Evolutionary conservation across 64 coral and sea anemone species (phyloP).

Genomic region (Acropora tenuis): DNA sequence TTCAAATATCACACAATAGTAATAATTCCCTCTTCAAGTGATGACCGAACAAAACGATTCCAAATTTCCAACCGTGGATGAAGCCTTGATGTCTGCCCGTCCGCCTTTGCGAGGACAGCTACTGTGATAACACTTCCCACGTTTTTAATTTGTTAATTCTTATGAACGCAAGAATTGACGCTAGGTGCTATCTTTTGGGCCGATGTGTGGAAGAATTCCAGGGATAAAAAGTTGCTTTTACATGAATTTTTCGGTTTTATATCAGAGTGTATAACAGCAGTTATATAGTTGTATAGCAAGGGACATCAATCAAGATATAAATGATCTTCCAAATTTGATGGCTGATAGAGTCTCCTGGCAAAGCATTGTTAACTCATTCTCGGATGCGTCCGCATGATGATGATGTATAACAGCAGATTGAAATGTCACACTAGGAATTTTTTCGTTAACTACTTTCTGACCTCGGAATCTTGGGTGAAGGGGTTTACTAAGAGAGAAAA

Average conservation of each 20-base stretch:
- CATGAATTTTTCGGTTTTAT: too few relatives aligned
- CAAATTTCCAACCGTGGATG: not conserved
- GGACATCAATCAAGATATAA: too few relatives aligned
- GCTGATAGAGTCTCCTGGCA: too few relatives aligned
- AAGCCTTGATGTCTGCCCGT: not conserved
- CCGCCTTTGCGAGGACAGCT: not conserved
- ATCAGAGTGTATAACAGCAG: too few relatives aligned
- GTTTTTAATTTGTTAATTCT: not conserved
- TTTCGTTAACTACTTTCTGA: not conserved
- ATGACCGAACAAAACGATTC: not conserved
- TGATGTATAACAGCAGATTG: not conserved
- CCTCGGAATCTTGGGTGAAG: not conserved
- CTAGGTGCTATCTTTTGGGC: too few relatives aligned
- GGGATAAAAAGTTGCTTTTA: too few relatives aligned
- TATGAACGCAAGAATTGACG: not conserved
- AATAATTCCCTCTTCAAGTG: not conserved
- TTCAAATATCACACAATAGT: not conserved
- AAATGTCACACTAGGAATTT: not conserved
- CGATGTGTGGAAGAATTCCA: too few relatives aligned
- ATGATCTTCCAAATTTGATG: too few relatives aligned
- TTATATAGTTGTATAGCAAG: not conserved
- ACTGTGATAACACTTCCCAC: not conserved
- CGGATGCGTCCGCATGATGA: not conserved
- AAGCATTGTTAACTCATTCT: too few relatives aligned
- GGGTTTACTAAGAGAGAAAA: conserved; percentile 20